A percentile compares a stretch with the other conserved stretches of the same genome.
phyloP scores from a whole-genome alignment of 2,888 invertebrate species.

The Acronicta psi region DNA sequence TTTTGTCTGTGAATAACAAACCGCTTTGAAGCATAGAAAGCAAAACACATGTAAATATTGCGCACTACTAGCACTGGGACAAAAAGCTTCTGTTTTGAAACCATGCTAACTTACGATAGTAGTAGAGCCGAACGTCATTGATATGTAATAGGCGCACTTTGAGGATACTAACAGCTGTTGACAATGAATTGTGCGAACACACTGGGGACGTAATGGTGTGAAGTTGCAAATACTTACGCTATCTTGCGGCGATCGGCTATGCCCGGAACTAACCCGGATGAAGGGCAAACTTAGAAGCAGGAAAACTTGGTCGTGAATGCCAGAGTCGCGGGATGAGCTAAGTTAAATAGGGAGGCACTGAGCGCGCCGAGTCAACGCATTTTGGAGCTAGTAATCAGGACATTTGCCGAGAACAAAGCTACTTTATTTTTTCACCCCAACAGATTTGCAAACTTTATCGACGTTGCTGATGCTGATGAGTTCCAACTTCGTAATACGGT shows the following conservation, averaged over 20 bases:
- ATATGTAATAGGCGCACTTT: conserved; percentile 44
- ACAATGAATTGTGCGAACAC: conserved; percentile 36
- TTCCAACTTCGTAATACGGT: conserved; percentile 36
- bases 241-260: conserved; percentile 61
- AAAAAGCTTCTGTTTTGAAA: conserved; percentile 3
- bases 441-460: conserved; percentile 44
- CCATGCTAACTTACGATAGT: conserved; percentile 25
- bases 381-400: conserved; percentile 43
- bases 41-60: too few relatives aligned
- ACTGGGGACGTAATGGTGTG: conserved; percentile 26
- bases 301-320: conserved; percentile 58
- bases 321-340: conserved; percentile 56
- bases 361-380: conserved; percentile 46
- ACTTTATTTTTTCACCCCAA: conserved; percentile 43
- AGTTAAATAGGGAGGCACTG: conserved; percentile 71
- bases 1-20: too few relatives aligned
- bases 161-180: conserved; percentile 38
- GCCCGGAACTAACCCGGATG: conserved; percentile 61
- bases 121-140: conserved; percentile 30
- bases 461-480: conserved; percentile 39
- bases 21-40: too few relatives aligned
- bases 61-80: too few relatives aligned
- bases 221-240: conserved; percentile 62
- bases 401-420: conserved; percentile 38
- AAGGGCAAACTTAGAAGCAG: conserved; percentile 62